A percentile compares a stretch with the other conserved stretches of the same genome.
Evolutionary conservation across 1,140 invertebrate genomes (phyloP).

Genomic region (Sipha flava): DNA sequence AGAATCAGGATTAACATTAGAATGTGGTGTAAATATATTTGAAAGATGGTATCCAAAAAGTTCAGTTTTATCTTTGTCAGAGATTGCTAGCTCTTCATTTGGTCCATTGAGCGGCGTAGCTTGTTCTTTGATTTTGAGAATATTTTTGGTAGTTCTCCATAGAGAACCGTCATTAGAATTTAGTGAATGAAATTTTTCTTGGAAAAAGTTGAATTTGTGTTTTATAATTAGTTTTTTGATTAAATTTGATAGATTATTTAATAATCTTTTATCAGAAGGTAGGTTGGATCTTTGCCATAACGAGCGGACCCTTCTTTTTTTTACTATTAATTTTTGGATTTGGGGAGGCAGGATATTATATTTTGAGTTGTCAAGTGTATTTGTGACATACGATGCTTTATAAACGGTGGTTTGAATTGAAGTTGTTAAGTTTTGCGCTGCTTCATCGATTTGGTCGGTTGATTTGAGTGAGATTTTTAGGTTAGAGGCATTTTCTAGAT

Average conservation of each 20-base stretch:
- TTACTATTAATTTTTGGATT: background rate
- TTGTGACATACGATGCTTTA: too few relatives aligned
- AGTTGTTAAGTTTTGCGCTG: background rate
- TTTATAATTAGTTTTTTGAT: slow-evolving; percentile 1
- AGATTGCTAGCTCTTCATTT: background rate
- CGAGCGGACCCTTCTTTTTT: background rate
- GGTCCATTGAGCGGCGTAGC: background rate
- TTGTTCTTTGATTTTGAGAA: background rate
- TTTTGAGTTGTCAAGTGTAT: too few relatives aligned
- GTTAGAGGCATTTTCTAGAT: background rate
- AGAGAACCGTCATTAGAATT: background rate
- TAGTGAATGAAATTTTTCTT: background rate
- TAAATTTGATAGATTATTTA: background rate
- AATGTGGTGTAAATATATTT: background rate
- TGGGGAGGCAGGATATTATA: too few relatives aligned
- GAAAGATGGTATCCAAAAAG: background rate
- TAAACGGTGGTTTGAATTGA: background rate
- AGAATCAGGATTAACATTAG: background rate
- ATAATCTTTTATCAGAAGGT: background rate
- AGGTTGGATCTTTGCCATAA: background rate
- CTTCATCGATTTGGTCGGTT: background rate
- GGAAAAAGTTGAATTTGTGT: background rate
- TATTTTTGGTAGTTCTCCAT: background rate
- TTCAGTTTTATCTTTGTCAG: background rate
- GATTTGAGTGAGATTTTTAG: background rate